Base-by-base conservation (phyloP, 2,888 invertebrate genomes). In the Macrosiphum euphorbiae region DNA sequence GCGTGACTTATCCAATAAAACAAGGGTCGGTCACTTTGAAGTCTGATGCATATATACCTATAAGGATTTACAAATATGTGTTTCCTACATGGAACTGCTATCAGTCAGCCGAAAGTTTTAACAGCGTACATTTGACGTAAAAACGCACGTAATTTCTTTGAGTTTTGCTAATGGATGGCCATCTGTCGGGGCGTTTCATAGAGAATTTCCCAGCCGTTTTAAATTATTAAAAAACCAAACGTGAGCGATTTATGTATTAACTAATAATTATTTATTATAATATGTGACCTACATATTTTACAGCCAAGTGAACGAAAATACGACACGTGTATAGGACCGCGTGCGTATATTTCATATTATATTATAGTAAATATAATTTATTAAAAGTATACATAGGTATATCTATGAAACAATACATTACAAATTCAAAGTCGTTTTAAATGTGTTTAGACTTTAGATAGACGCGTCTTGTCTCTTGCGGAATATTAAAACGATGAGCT, bases 1-100 rank as follows among this genome's bases (percentile, higher is more conserved):
- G 67, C 92, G 89, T 89, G 92, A 89, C 88, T 88, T 10, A 41
- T 41, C 41, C 52, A 55, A 89, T 89, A 92, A 84, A 89, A 91
- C 52, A 85, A 86, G 61, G 86, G 58, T 85, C 28, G 26, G 35
- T 67, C 61, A 47, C 41, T 91, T 78, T 52, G 52, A 44, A 35
- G 28, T 78, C 61, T 41, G 41, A 41, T 55, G n/a, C 16, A 47
- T 20, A 94, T 50, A 89, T 26, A 58, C 26, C 11, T 88, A 55
- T 16, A 58, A 58, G 7, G 4, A 67, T 5, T n/a, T n/a, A 67
- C 16, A 67, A 67, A 67, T 67, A 67, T 67, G 35, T 24, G 41
- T 90, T 90, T 85, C 8, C 16, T 35, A 86, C 55, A 50, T 20
- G 41, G 26, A 41, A 90, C 52, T 47, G 41, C 41, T 50, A 86